Evolutionary conservation across 2,797 vertebrate genomes (phyloP).

Genomic region (Oreonectes daqikongensis): DNA sequence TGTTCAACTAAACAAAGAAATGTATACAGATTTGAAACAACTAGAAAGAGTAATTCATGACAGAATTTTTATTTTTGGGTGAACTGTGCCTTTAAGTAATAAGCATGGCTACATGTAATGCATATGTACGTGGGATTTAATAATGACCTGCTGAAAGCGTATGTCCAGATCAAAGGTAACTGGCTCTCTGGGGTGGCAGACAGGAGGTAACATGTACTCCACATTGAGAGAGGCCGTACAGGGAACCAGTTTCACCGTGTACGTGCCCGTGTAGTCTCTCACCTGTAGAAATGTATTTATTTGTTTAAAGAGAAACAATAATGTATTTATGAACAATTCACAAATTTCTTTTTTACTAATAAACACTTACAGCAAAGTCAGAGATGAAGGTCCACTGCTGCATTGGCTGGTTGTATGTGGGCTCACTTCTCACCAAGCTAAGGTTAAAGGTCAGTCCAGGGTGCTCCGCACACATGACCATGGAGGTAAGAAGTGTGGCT

Average conservation of each 20-base stretch:
- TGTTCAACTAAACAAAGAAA: too few species aligned
- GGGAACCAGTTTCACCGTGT: slow-evolving; percentile 86
- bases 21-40: too few species aligned
- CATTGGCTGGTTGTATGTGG: slow-evolving; percentile 87
- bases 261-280: slow-evolving; percentile 94
- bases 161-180: slow-evolving; percentile 90
- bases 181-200: slow-evolving; percentile 87
- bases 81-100: too few species aligned
- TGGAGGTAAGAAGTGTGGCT: slow-evolving; percentile 82
- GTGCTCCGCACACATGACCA: slow-evolving; percentile 86
- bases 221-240: slow-evolving; percentile 81
- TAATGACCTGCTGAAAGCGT: slow-evolving; percentile 89
- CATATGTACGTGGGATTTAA: neutral
- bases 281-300: slow-evolving; percentile 74
- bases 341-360: neutral
- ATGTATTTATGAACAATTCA: neutral
- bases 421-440: slow-evolving; percentile 83
- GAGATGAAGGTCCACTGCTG: slow-evolving; percentile 93
- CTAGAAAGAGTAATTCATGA: too few species aligned
- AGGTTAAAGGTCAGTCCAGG: slow-evolving; percentile 88
- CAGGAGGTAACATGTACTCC: slow-evolving; percentile 82
- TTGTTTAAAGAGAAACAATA: slow-evolving; percentile 13
- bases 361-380: slow-evolving; percentile 87
- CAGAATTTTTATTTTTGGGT: too few species aligned
- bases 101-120: too few species aligned